These are phyloP conservation scores for Julus scanicus DNA, from an alignment of 2,888 invertebrate genomes.

Conservation along the genomic window DNA sequence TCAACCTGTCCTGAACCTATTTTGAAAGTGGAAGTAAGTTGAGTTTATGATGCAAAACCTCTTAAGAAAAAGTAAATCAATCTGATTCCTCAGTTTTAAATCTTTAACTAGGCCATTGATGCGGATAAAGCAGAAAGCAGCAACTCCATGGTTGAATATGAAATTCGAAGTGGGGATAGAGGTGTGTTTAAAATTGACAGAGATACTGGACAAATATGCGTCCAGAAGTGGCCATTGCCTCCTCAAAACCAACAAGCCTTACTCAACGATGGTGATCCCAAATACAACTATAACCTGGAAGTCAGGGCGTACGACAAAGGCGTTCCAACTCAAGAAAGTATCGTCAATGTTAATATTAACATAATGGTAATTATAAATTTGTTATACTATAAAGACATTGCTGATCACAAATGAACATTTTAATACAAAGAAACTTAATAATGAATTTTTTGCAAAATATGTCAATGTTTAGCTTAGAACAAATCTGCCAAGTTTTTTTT, in stretches of 20 bases:
- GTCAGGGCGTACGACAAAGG: slow-evolving; percentile 87
- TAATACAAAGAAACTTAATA: too few species aligned
- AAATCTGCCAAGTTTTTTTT: too few species aligned
- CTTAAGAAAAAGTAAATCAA: background rate
- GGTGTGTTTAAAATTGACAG: slow-evolving; percentile 80
- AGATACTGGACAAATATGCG: slow-evolving; percentile 72
- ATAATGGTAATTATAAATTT: slow-evolving; percentile 71
- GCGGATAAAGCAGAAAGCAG: slow-evolving; percentile 81
- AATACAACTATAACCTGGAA: slow-evolving; percentile 74
- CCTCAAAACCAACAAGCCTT: slow-evolving; percentile 24
- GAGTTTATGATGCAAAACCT: background rate
- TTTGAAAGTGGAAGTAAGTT: slow-evolving; percentile 75
- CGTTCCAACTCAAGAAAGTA: slow-evolving; percentile 79
- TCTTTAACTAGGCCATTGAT: slow-evolving; percentile 74
- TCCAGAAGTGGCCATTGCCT: slow-evolving; percentile 58
- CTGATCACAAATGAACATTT: too few species aligned
- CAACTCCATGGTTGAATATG: slow-evolving; percentile 86
- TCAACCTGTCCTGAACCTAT: slow-evolving; percentile 76
- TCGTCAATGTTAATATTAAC: slow-evolving; percentile 79
- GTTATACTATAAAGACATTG: background rate
- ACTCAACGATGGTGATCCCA: slow-evolving; percentile 63
- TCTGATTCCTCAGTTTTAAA: slow-evolving; percentile 52
- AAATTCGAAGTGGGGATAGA: slow-evolving; percentile 80
- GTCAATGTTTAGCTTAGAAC: too few species aligned
- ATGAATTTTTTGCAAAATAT: too few species aligned